Base-by-base conservation (phyloP, 2,888 invertebrate genomes). In the Drosophila diplacantha region DNA sequence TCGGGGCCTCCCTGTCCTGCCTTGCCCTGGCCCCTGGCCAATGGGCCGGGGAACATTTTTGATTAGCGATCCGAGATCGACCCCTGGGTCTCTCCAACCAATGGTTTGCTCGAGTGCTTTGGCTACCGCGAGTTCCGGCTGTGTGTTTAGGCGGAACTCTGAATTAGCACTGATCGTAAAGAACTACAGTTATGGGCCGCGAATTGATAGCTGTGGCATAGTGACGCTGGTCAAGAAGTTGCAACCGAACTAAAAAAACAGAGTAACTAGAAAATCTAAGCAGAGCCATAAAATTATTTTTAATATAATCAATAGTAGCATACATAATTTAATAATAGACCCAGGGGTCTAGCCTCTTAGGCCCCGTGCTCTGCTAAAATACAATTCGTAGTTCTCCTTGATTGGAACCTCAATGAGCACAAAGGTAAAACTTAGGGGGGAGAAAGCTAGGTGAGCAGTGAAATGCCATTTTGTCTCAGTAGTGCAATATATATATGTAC, bases 51-150 rank as follows among this genome's bases (percentile, higher is more conserved):
- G 41, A 64, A 64, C 41, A 38, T 52, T 65, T 52, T 43, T 34
- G 60, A 60, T 52, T 38, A 34, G 44, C 5, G 60, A 44, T 60
- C 29, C 34, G 12, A 16, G 54, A 34, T 65, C 63, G 59, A 56
- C 60, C 60, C 43, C 51, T 60, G 43, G 37, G 39, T 39, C 44
- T 29, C 14, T 16, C 5, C 11, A 41, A 56, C 50, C 64, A 32
- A 32, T 64, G 41, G 34, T 64, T 57, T 52, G 1, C 37, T 29
- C 16, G 47, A 57, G 24, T 47, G 38, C 24, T 18, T 61, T 35
- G 52, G 65, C 66, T 65, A 58, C 66, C 58, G 65, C 39, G n/a
- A 39, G n/a, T 20, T 29, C 26, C 26, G 18, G 31, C 24, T 39
- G 38, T 47, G 53, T 47, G 35, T 41, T 53, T 53, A 63, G 26